A percentile compares a stretch with the other conserved stretches of the same genome.
Evolutionary conservation across 2,888 invertebrate genomes (phyloP).

Genomic region (Podabrus alpinus): DNA sequence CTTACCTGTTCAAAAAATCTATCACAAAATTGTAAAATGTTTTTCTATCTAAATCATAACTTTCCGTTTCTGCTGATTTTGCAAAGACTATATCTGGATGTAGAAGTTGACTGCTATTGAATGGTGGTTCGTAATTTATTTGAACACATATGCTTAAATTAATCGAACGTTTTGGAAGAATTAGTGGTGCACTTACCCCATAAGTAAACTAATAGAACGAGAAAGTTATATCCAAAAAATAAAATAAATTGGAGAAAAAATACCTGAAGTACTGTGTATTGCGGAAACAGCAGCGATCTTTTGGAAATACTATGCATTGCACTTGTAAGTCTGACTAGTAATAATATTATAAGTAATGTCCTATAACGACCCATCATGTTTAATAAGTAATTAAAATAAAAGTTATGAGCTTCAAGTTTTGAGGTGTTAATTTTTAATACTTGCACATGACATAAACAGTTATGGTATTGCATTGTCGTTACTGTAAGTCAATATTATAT

Average conservation of each 20-base stretch:
- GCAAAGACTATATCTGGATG: constrained; percentile 39
- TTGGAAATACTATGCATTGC: constrained; percentile 11
- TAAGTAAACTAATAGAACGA: constrained; percentile 42
- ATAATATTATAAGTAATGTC: not conserved
- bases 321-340: not conserved
- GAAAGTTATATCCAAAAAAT: not conserved
- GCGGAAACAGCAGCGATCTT: constrained; percentile 23
- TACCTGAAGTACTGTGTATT: constrained; percentile 27
- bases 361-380: not conserved
- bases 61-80: constrained; percentile 31
- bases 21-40: constrained; percentile 45
- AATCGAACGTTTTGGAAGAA: constrained; percentile 46
- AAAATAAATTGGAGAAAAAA: not conserved
- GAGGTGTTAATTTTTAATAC: not conserved
- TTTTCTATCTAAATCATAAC: constrained; percentile 43
- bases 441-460: not conserved
- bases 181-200: constrained; percentile 46
- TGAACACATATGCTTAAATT: constrained; percentile 45
- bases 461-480: not conserved
- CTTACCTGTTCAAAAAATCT: constrained; percentile 43
- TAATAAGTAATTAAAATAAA: not conserved
- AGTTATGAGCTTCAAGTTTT: not conserved
- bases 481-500: not conserved
- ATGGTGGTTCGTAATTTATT: constrained; percentile 45
- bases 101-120: constrained; percentile 41